These are phyloP conservation scores for Helleia helle DNA, from an alignment of 2,888 invertebrate genomes.

Conservation along the genomic window DNA sequence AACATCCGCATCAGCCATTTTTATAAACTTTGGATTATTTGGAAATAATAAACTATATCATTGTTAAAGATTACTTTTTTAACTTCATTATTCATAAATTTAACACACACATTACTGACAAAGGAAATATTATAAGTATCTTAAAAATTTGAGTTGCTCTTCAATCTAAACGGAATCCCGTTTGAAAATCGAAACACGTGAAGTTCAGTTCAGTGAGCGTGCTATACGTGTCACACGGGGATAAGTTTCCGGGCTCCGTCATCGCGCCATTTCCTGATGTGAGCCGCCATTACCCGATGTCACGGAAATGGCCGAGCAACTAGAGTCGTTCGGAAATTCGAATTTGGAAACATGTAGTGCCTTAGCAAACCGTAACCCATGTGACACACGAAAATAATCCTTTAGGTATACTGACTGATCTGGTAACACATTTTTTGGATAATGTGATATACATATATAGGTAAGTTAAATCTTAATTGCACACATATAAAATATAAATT, in stretches of 20 bases:
- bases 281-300: constrained; percentile 41
- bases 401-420: neutral
- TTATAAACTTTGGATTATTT: too few relatives aligned
- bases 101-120: too few relatives aligned
- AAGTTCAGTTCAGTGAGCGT: constrained; percentile 11
- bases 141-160: neutral
- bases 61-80: too few relatives aligned
- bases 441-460: too few relatives aligned
- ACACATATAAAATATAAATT: too few relatives aligned
- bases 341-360: constrained; percentile 17
- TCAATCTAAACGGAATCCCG: constrained; percentile 9
- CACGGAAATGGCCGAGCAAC: constrained; percentile 45
- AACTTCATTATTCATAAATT: too few relatives aligned
- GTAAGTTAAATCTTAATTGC: too few relatives aligned
- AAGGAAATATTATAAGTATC: too few relatives aligned
- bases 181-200: constrained; percentile 11
- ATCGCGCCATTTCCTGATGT: constrained; percentile 48
- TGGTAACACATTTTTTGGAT: too few relatives aligned
- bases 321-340: constrained; percentile 30
- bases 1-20: too few relatives aligned
- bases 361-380: neutral
- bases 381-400: neutral
- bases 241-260: constrained; percentile 45
- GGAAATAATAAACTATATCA: too few relatives aligned
- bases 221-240: constrained; percentile 20